Base-by-base conservation (phyloP, 2,888 invertebrate species). In the Parapristionchus giblindavisi region DNA sequence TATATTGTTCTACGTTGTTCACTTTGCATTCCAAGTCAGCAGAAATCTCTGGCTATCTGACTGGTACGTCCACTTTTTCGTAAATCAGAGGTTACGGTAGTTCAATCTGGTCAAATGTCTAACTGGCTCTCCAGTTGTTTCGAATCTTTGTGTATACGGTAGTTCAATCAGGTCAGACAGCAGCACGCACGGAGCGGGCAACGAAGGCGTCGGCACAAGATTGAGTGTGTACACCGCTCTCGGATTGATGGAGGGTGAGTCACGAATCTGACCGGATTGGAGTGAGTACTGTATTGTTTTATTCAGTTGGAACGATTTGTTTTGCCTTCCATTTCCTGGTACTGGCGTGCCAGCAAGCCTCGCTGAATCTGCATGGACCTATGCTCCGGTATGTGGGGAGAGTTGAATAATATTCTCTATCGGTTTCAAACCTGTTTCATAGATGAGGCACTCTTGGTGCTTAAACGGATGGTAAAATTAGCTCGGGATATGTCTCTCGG, bases 1-100 rank as follows among this genome's bases (percentile, higher is more conserved):
- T 4, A 90, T 95, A 73, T 77, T 93, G 0, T 92, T 95, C 89
- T 94, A 95, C 88, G 91, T 94, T 3, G 24, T 78, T 11, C 77
- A 80, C 34, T 75, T 75, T 38, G 76, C 58, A 24, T 77, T 78
- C 54, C 63, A 75, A 17, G 77, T 76, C 14, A 36, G 75, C 0
- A 72, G 83, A 29, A 77, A 73, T 34, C 77, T 85, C 32, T 84
- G 84, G 84, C 76, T 84, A 48, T 78, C 84, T 21, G 75, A 75
- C 27, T 84, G 84, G 84, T 79, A 38, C 14, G 24, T n/a, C n/a
- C n/a, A n/a, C n/a, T n/a, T n/a, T n/a, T n/a, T n/a, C n/a, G n/a
- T n/a, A 0, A 14, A 38, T 38, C 14, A 27, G 11, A 6, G 34
- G 8, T 11, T 27, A 32, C 43, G 43, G 17, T 43, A 43, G 43